Evolutionary conservation across 2,113 vertebrate genomes (phyloP).

Genomic region (Pleuronectes platessa): DNA sequence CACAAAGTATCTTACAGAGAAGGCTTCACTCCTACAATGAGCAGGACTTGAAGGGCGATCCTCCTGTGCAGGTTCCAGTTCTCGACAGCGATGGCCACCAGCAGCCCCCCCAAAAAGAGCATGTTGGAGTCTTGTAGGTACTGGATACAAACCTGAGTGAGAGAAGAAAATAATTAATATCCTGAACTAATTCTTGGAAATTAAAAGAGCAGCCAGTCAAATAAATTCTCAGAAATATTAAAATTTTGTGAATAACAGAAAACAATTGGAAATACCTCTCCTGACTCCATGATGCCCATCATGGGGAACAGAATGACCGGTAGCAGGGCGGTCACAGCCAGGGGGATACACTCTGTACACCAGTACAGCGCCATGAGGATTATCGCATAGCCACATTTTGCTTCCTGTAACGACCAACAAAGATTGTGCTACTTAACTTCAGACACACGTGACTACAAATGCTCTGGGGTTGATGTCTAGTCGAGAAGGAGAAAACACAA

Average conservation of each 20-base stretch:
- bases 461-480: background rate
- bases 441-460: background rate
- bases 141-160: conserved; percentile 82
- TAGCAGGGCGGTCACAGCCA: conserved; percentile 88
- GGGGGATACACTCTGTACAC: conserved; percentile 89
- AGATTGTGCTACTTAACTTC: background rate
- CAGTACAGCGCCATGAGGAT: conserved; percentile 90
- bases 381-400: conserved; percentile 85
- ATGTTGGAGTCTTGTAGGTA: conserved; percentile 89
- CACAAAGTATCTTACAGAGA: conserved; percentile 83
- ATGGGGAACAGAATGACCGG: conserved; percentile 89
- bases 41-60: conserved; percentile 85
- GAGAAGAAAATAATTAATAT: background rate
- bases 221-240: no score
- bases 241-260: no score
- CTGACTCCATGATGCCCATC: conserved; percentile 88
- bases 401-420: conserved; percentile 77
- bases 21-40: conserved; percentile 85
- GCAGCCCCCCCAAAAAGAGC: conserved; percentile 87
- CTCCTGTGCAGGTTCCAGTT: conserved; percentile 88
- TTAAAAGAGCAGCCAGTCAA: background rate
- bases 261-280: conserved; percentile 75
- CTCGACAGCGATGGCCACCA: conserved; percentile 88
- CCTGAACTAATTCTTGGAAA: background rate
- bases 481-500: background rate